These are phyloP conservation scores for Mormyrops attenuatus DNA, from an alignment of 2,797 vertebrate species.

Conservation along the genomic window DNA sequence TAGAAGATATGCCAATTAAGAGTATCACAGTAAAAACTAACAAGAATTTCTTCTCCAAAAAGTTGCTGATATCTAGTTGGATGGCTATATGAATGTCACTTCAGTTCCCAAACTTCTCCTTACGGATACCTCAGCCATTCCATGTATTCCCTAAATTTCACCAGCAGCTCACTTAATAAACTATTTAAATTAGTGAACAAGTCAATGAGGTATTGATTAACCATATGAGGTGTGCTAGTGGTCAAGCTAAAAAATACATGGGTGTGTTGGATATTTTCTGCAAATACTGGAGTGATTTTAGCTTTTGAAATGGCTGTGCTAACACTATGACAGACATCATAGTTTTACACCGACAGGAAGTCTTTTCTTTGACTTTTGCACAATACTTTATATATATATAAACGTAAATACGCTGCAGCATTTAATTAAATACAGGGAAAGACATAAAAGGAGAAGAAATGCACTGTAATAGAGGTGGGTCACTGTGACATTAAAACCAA, in stretches of 20 bases:
- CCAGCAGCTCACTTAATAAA: neutral
- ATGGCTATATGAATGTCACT: neutral
- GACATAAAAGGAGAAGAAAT: neutral
- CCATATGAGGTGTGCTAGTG: neutral
- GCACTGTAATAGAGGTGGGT: neutral
- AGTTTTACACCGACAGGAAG: neutral
- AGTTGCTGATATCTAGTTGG: neutral
- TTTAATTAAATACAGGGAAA: neutral
- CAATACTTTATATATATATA: neutral
- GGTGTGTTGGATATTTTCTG: neutral
- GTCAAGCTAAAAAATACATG: neutral
- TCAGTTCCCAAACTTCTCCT: neutral
- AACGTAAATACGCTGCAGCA: neutral
- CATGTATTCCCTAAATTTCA: neutral
- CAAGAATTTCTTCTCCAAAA: neutral
- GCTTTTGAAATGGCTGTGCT: neutral
- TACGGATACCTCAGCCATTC: neutral
- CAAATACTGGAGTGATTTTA: neutral
- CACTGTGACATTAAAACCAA: neutral
- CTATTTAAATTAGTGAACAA: neutral
- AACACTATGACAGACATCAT: neutral
- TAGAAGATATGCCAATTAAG: neutral
- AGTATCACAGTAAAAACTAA: neutral
- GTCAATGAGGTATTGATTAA: neutral
- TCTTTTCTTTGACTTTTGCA: neutral